A percentile compares a stretch with the other conserved stretches of the same genome.
Evolutionary conservation across 2,888 invertebrate species (phyloP).

Genomic region (Parnassius apollo): DNA sequence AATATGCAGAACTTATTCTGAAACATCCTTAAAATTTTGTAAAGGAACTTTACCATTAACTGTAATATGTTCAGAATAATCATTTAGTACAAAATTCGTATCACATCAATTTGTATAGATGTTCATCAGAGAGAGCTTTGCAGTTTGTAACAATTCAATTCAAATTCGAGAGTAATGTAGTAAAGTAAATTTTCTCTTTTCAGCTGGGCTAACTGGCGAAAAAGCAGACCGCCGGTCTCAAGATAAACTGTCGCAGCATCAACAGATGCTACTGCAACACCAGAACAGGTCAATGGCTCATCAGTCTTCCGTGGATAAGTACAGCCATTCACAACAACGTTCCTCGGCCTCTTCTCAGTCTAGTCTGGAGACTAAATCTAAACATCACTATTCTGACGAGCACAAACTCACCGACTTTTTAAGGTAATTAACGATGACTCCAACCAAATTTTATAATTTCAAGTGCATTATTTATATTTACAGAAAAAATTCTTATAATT

Average conservation of each 20-base stretch:
- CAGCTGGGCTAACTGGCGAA: conserved; percentile 67
- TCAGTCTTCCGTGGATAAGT: conserved; percentile 83
- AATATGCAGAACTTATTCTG: too few species aligned
- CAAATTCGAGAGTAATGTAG: conserved; percentile 1
- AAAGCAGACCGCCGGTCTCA: conserved; percentile 68
- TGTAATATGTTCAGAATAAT: too few species aligned
- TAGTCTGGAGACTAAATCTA: conserved; percentile 59
- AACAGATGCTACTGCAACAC: conserved; percentile 84
- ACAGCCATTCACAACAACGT: conserved; percentile 71
- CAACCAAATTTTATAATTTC: neutral
- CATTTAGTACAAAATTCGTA: too few species aligned
- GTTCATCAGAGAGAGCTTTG: too few species aligned
- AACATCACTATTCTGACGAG: conserved; percentile 79
- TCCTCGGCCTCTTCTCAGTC: conserved; percentile 68
- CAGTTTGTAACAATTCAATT: too few species aligned
- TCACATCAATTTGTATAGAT: neutral
- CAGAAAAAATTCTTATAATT: too few species aligned
- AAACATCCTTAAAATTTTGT: too few species aligned
- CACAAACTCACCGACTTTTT: conserved; percentile 87
- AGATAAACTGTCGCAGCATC: conserved; percentile 81
- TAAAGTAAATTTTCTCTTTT: conserved; percentile 23
- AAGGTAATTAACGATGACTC: conserved; percentile 46
- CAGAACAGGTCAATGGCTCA: conserved; percentile 82
- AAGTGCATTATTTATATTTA: neutral
- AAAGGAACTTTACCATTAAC: too few species aligned